Base-by-base conservation (phyloP, 2,797 vertebrate species). In the Tenualosa ilisha region DNA sequence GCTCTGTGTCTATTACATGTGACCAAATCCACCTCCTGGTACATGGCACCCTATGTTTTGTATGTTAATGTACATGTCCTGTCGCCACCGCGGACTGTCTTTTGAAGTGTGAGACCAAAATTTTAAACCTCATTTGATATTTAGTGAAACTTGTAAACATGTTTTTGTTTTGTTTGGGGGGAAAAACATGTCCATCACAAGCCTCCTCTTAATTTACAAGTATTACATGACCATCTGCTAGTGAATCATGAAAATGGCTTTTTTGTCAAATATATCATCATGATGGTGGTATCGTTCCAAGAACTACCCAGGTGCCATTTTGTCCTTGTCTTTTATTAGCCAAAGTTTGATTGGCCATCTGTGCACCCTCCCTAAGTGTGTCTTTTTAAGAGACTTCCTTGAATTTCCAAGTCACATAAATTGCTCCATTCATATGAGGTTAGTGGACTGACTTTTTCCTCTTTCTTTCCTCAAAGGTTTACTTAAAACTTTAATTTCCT, bases 401-500 rank as follows among this genome's bases (percentile, higher is more conserved):
- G 79, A 84, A 88, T 61, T 61, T 81, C 72, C 81, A 72, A 84
- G 51, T 85, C 83, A 85, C 82, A 86, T 88, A 85, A 86, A 82
- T 84, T 15, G 83, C 40, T n/a, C 65, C n/a, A 61, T 85, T 89
- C 82, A 81, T 63, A 72, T 22, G 63, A 85, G 61, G 72, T 53
- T 83, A 83, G 85, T 85, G 81, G 72, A 84, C 37, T 84, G 53
- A 75, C 75, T 68, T 81, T 82, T 75, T 13, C 17, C 31, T 79
- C 40, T 79, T 17, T 46, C 72, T 46, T 40, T 43, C 40, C 40
- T 85, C 79, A 43, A 56, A 84, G 86, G 85, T 85, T 87, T 88
- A 87, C 85, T 87, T 83, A 79, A 59, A 84, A 86, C 84, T 51
- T 51, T 72, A 83, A 63, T 87, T 87, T 49, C 63, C 85, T 87